Conservation (phyloP, 2,113 vertebrate species). For the Nyctibius bracteatus region DNA sequence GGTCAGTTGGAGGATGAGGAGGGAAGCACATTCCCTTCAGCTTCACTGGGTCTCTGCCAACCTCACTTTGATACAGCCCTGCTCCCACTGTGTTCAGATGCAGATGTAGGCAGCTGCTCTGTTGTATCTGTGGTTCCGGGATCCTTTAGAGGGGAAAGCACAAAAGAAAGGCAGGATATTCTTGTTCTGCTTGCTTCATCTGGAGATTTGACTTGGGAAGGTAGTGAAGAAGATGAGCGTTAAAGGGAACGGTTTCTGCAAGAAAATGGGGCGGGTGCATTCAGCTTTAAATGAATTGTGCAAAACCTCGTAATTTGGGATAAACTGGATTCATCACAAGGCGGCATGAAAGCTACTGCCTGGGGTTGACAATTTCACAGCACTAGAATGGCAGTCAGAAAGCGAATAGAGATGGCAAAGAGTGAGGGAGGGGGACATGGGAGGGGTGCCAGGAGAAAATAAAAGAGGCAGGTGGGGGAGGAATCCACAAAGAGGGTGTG, state of each 20-base stretch:
- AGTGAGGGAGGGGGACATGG: background rate
- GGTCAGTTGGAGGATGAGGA: background rate
- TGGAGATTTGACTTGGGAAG: background rate
- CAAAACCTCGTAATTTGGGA: background rate
- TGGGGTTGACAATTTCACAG: background rate
- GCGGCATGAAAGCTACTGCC: background rate
- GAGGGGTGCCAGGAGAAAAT: background rate
- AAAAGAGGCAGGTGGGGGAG: background rate
- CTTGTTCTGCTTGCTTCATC: background rate
- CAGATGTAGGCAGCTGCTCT: background rate
- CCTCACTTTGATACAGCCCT: background rate
- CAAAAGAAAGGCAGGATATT: background rate
- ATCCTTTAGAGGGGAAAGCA: background rate
- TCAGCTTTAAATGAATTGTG: background rate
- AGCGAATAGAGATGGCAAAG: background rate
- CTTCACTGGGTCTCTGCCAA: background rate
- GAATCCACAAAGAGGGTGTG: background rate
- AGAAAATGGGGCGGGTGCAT: background rate
- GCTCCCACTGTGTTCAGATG: background rate
- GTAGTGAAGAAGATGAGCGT: background rate
- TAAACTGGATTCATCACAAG: background rate
- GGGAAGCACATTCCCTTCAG: background rate
- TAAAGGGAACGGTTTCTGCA: background rate
- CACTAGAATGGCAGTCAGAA: background rate
- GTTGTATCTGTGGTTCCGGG: background rate